Percentiles rank a stretch among this genome's conserved stretches.
Conservation (phyloP, 1,140 invertebrate genomes). For the Sycophaga agraensis region DNA sequence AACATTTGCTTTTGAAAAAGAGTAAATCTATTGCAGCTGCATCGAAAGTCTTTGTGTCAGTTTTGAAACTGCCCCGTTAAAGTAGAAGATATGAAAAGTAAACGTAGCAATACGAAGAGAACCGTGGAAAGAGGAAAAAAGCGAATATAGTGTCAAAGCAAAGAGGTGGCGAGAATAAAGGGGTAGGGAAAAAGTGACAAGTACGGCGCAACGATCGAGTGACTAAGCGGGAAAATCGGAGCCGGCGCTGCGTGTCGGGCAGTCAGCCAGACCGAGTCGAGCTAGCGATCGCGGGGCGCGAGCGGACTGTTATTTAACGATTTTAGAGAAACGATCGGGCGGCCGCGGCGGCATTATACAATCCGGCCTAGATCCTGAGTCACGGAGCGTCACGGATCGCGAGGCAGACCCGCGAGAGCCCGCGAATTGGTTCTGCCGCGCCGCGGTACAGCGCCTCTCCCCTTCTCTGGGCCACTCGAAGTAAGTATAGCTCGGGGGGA, state of each 20-base stretch:
- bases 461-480: no score
- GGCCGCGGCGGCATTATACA: slow-evolving; percentile 52
- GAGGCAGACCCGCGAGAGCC: slow-evolving; percentile 38
- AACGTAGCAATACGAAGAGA: background rate
- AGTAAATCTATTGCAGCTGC: background rate
- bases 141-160: no score
- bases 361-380: slow-evolving; percentile 57
- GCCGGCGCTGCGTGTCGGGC: slow-evolving; percentile 36
- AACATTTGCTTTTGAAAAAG: background rate
- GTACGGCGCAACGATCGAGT: no score
- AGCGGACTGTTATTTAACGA: slow-evolving; percentile 57
- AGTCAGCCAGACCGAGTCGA: slow-evolving; percentile 34
- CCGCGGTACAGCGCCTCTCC: no score
- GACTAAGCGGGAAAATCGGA: slow-evolving; percentile 37
- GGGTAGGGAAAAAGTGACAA: no score
- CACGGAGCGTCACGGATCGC: slow-evolving; percentile 56
- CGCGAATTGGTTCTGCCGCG: no score
- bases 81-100: background rate
- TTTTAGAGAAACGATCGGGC: slow-evolving; percentile 58
- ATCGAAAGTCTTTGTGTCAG: no score
- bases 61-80: no score
- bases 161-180: no score
- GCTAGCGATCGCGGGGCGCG: slow-evolving; percentile 40
- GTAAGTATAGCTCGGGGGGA: no score
- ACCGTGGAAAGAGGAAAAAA: no score